Conservation (phyloP, 2,888 invertebrate genomes). For the Platycheirus albimanus region DNA sequence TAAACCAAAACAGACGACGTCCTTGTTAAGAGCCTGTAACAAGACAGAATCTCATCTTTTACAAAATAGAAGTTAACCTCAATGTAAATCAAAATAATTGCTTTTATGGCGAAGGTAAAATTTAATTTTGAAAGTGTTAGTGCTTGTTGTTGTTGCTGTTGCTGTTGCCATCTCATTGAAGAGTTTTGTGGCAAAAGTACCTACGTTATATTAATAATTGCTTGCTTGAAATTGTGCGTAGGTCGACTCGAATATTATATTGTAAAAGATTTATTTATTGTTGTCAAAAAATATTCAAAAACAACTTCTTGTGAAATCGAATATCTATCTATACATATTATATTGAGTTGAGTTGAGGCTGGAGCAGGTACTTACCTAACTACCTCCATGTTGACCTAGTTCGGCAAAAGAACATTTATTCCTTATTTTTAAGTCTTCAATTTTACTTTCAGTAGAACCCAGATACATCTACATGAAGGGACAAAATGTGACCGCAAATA, state of each 20-base stretch:
- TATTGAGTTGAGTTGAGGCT: too few species aligned
- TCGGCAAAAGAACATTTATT: too few species aligned
- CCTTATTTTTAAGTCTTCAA: too few species aligned
- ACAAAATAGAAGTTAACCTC: slow-evolving; percentile 4
- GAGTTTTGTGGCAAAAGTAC: background rate
- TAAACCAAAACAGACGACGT: background rate
- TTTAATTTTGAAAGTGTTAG: slow-evolving; percentile 4
- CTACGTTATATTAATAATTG: background rate
- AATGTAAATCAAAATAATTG: slow-evolving; percentile 26
- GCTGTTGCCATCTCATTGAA: background rate
- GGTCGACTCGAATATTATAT: background rate
- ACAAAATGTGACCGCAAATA: too few species aligned
- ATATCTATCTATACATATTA: too few species aligned
- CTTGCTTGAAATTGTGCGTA: background rate
- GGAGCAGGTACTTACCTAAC: too few species aligned
- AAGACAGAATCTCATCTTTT: slow-evolving; percentile 1
- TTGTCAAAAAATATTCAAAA: too few species aligned
- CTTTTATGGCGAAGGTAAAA: slow-evolving; percentile 5
- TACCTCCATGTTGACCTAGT: too few species aligned
- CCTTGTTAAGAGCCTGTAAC: background rate
- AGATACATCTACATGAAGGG: too few species aligned
- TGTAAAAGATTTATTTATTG: too few species aligned
- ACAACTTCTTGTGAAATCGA: too few species aligned
- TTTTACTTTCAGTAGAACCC: too few species aligned
- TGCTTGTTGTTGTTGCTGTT: background rate